Base-by-base conservation (phyloP, 2,113 vertebrate genomes). In the Lontra canadensis region DNA sequence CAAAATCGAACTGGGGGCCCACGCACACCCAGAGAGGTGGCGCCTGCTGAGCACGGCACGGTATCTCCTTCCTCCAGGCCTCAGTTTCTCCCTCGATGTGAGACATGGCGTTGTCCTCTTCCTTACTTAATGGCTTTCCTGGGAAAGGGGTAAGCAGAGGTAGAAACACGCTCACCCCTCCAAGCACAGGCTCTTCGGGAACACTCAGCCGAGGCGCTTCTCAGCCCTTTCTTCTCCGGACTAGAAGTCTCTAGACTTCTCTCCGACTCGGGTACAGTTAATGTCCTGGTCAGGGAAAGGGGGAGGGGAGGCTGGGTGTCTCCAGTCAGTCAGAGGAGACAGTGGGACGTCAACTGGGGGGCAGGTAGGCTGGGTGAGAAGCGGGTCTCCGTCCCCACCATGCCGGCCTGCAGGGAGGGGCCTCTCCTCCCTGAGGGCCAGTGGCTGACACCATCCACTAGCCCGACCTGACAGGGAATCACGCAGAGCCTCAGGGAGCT, bases 81-180 rank as follows among this genome's bases (percentile, higher is more conserved):
- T 89, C 21, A 1, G 11, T 79, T 65, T 76, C 23, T 59, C 67
- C 25, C 0, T 34, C 31, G 0, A 20, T 34, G 42, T 8, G 26
- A 44, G 3, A 20, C 5, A 9, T 23, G 11, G 20, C 31, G 7
- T 1, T 7, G 3, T 90, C 71, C 15, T 4, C 1, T 12, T 8
- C 23, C 17, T 57, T 7, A 12, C 31, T 23, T n/a, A 7, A 34
- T 9, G 25, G 25, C 31, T 29, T 82, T 49, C 31, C 67, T 10
- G 20, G 52, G 55, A 6, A 71, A 47, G 57, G 17, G 15, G 34
- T 34, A 8, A 74, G 81, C 21, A 8, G 65, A 93, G 47, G 9
- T 14, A 3, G 26, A 26, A 55, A n/a, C 47, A 21, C 0, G 0
- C 25, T 34, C 9, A 0, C 61, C n/a, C 20, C 12, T 7, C 20